Evolutionary conservation across 2,113 vertebrate species (phyloP).

Genomic region (Oostethus manadensis): DNA sequence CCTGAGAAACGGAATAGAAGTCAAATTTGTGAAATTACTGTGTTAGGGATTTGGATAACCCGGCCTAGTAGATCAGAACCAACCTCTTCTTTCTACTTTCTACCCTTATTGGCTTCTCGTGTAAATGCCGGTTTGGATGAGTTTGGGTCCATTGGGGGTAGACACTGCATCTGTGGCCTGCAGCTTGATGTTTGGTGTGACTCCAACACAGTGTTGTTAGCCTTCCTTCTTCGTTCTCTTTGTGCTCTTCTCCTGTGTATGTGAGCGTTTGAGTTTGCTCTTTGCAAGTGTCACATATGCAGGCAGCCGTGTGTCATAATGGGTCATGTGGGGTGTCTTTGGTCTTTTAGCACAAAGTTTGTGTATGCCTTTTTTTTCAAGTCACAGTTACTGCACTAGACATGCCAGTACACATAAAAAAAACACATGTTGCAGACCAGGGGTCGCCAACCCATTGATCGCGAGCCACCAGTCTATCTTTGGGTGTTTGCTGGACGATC

Average conservation of each 20-base stretch:
- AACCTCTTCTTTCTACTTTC: conserved; percentile 14
- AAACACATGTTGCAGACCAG: too few species aligned
- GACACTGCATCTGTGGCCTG: conserved; percentile 26
- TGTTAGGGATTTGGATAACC: conserved; percentile 4
- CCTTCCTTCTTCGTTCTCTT: background rate
- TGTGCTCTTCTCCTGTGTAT: background rate
- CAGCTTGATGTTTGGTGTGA: conserved; percentile 44
- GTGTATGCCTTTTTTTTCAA: too few species aligned
- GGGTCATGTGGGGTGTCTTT: too few species aligned
- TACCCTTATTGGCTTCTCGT: conserved; percentile 17
- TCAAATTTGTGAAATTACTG: conserved; percentile 17
- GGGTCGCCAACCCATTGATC: too few species aligned
- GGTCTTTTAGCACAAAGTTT: too few species aligned
- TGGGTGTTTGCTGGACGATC: too few species aligned
- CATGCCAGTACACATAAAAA: too few species aligned
- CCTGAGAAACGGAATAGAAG: conserved; percentile 12
- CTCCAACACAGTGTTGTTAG: conserved; percentile 24
- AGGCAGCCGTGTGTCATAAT: too few species aligned
- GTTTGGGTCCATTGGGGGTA: conserved; percentile 40
- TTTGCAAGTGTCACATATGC: background rate
- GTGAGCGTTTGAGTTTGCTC: conserved; percentile 2
- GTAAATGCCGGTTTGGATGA: conserved; percentile 35
- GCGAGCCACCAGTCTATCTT: too few species aligned
- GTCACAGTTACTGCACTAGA: too few species aligned
- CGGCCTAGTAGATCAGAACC: conserved; percentile 10